These are phyloP conservation scores for Numenius phaeopus DNA, from an alignment of 2,797 vertebrate genomes.

Conservation along the genomic window DNA sequence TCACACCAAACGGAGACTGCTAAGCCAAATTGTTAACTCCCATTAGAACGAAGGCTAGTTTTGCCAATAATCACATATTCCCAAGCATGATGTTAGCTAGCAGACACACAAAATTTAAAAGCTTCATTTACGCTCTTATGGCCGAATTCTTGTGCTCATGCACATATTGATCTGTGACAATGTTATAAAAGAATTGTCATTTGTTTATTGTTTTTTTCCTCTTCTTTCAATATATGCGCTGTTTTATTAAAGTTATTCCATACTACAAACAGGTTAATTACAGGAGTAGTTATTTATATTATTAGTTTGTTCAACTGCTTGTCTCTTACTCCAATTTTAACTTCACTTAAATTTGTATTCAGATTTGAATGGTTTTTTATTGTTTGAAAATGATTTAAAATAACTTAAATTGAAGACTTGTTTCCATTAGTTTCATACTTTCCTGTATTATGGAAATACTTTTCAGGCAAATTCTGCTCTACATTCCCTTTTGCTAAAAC, in stretches of 20 bases:
- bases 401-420: neutral
- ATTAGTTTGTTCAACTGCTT: neutral
- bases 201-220: neutral
- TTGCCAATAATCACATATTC: neutral
- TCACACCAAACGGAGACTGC: neutral
- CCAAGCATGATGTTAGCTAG: neutral
- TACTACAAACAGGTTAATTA: neutral
- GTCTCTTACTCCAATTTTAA: neutral
- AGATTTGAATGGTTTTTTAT: neutral
- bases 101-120: neutral
- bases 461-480: neutral
- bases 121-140: neutral
- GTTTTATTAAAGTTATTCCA: neutral
- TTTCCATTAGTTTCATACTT: neutral
- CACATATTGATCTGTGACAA: neutral
- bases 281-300: neutral
- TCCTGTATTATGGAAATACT: neutral
- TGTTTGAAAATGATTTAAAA: neutral
- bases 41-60: neutral
- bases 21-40: neutral
- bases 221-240: neutral
- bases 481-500: neutral
- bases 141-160: neutral
- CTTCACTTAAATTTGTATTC: neutral
- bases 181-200: neutral